These are phyloP conservation scores for Tapera naevia DNA, from an alignment of 2,797 vertebrate species.

Conservation along the genomic window DNA sequence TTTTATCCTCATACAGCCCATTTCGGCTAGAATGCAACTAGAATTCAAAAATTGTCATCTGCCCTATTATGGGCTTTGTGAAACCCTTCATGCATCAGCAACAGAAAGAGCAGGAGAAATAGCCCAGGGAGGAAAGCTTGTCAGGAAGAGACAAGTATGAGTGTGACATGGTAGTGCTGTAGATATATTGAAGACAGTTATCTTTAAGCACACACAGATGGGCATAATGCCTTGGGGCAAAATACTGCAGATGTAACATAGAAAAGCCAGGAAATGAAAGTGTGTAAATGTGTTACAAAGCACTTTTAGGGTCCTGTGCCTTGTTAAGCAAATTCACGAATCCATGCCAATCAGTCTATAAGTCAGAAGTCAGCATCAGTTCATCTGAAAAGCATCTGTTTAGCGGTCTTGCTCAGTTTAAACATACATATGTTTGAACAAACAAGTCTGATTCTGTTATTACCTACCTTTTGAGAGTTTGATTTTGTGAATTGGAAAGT, in stretches of 20 bases:
- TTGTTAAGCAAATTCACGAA: neutral
- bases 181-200: neutral
- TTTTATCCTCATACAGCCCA: fast-evolving
- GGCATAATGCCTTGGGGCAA: neutral
- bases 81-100: neutral
- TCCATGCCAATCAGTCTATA: neutral
- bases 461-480: neutral
- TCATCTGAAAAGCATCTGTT: neutral
- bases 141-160: neutral
- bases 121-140: neutral
- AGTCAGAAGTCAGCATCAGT: neutral
- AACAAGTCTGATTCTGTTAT: neutral
- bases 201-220: neutral
- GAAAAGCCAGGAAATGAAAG: neutral
- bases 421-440: neutral
- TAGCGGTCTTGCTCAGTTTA: neutral
- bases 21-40: neutral
- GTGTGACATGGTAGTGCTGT: fast-evolving
- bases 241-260: neutral
- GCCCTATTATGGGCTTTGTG: neutral
- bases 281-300: neutral
- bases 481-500: neutral
- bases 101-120: neutral
- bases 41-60: neutral
- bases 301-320: neutral